Percentiles rank a stretch among this genome's conserved stretches.
phyloP scores from a whole-genome alignment of 2,888 invertebrate genomes.

The Pherbina coryleti region DNA sequence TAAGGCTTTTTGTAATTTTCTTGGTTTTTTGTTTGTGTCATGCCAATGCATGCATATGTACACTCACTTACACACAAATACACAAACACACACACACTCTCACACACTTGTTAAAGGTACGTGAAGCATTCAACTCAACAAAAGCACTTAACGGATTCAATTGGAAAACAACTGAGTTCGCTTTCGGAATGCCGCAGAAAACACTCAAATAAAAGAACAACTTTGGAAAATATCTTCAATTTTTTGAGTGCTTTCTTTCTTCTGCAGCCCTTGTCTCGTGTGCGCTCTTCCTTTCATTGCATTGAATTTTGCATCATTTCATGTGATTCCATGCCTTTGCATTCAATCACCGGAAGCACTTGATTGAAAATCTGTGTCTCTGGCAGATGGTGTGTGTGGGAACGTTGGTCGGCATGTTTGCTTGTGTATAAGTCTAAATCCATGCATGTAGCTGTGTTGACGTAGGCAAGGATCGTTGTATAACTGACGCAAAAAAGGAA shows the following conservation, averaged over 20 bases:
- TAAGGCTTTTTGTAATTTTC: not conserved
- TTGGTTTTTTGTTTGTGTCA: not conserved
- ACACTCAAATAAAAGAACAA: not conserved
- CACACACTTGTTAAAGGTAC: not conserved
- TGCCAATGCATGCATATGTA: slow-evolving; percentile 1
- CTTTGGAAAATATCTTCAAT: not conserved
- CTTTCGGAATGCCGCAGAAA: not conserved
- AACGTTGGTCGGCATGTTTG: not conserved
- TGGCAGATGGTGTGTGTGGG: not conserved
- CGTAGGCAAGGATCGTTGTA: not conserved
- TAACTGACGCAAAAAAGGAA: not conserved
- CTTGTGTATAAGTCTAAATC: not conserved
- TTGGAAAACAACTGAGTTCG: slow-evolving; percentile 25
- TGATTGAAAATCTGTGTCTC: slow-evolving; percentile 27
- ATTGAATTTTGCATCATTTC: not conserved
- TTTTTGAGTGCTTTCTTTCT: not conserved
- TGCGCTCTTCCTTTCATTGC: not conserved
- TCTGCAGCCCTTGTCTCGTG: not conserved
- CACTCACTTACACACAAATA: not conserved
- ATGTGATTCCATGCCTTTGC: not conserved
- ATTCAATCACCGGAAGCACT: slow-evolving; percentile 31
- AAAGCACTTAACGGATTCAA: slow-evolving; percentile 21
- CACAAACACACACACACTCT: not conserved
- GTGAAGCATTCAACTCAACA: no score
- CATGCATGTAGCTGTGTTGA: not conserved